Base-by-base conservation (phyloP, 1,140 invertebrate genomes). In the Aphelenchoides avenae region DNA sequence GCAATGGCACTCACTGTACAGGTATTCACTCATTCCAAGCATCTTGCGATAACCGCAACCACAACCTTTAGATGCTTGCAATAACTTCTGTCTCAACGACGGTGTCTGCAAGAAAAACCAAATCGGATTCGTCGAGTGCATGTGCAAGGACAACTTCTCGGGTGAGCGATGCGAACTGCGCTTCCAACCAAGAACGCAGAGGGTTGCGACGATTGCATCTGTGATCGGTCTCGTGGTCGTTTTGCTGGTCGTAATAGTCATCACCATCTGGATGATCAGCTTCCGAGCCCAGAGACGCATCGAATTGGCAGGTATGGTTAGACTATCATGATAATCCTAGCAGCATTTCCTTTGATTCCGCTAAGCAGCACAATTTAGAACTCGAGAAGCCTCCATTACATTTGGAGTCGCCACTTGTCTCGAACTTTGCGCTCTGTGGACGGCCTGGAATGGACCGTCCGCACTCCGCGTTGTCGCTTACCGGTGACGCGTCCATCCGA, bases 61-160 rank as follows among this genome's bases (percentile, higher is more conserved):
- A 30, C 30, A 37, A 47, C 39, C 78, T 79, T 13, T 73, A 84
- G 91, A 94, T 77, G 84, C 91, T 0, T 96, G 91, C 71, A 82
- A 86, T 6, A 84, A 86, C 56, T 91, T 83, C 76, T 95, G 91
- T 76, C 85, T 90, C 66, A 94, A 95, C 76, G 89, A 90, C 54
- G 91, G 90, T 1, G 83, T 85, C 22, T 96, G 91, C 77, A 82
- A 89, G 9, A 93, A 91, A 73, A 88, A 91, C 26, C 49, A 68
- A 5, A 31, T 75, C 5, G 75, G 75, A 7, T 64, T 57, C 42
- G 69, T 68, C 18, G 75, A 75, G 31, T 75, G 73, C 43, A 43
- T 59, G 24, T 75, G 73, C 55, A 75, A 77, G 49, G 69, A 75
- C 31, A 64, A 68, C 29, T 75, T 75, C 36, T 56, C 52, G 22